Percentiles rank a stretch among this genome's conserved stretches.
phyloP scores from a whole-genome alignment of 2,888 invertebrate species.

The Spialia ferax region DNA sequence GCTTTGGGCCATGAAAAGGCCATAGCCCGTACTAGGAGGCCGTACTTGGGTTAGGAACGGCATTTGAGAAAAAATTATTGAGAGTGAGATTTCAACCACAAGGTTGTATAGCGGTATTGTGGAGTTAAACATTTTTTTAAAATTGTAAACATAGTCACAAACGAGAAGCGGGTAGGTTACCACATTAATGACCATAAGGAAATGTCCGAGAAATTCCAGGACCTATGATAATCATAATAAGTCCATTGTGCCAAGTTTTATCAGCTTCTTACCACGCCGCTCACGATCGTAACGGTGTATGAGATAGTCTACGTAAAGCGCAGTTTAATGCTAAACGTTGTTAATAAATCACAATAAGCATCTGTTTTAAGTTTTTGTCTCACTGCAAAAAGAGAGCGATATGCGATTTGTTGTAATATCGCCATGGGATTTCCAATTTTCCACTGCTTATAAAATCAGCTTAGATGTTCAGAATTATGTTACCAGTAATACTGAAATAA shows the following conservation, averaged over 20 bases:
- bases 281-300: slow-evolving; percentile 39
- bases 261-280: slow-evolving; percentile 28
- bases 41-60: too few species aligned
- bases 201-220: slow-evolving; percentile 23
- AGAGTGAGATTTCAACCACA: too few species aligned
- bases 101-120: too few species aligned
- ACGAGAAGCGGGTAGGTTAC: not conserved
- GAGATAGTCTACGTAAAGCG: slow-evolving; percentile 31
- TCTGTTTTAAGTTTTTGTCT: slow-evolving; percentile 18
- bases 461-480: too few species aligned
- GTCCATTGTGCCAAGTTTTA: slow-evolving; percentile 38
- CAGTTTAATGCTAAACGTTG: slow-evolving; percentile 37
- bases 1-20: too few species aligned
- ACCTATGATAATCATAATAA: slow-evolving; percentile 41
- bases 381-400: not conserved
- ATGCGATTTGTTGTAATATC: not conserved
- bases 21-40: too few species aligned
- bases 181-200: slow-evolving; percentile 25
- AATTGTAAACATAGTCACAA: not conserved
- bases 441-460: too few species aligned
- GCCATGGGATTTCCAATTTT: not conserved
- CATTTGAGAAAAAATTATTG: too few species aligned
- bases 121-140: too few species aligned
- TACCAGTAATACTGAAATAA: too few species aligned
- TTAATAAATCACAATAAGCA: slow-evolving; percentile 40